Base-by-base conservation (phyloP, 2,797 vertebrate genomes). In the Macropodus opercularis region DNA sequence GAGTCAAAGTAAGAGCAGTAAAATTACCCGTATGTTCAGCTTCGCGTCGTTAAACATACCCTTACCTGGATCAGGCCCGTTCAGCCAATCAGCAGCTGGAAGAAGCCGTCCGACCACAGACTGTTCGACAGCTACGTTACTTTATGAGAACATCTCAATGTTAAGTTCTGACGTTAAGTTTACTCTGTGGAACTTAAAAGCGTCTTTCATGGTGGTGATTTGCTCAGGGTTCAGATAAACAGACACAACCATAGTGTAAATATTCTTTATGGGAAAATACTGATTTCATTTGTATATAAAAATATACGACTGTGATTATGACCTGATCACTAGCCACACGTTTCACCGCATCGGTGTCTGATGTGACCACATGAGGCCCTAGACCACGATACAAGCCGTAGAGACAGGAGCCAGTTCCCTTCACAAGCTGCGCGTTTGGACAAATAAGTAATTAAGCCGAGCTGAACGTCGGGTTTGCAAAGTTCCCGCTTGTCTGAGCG, bases 391-490 rank as follows among this genome's bases (percentile, higher is more conserved):
- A 15, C 5, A 1, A 13, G 15, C 15, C 69, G 6, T 27, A 38
- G 11, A 34, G 10, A 63, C 40, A 21, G 11, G 36, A 19, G 53
- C 47, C 41, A 44, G 3, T 63, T 68, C 66, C 67, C 34, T 69
- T 71, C 21, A 18, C 27, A 18, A n/a, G n/a, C n/a, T 31, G 21
- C 18, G 10, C 7, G 29, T 63, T 15, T 50, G 23, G 15, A 31
- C 35, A 15, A 19, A n/a, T 6, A 8, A 1, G 50, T 19, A n/a
- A n/a, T 47, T 74, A 90, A 13, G 44, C 69, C 0, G 84, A 72
- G 63, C 86, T 67, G 5, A 92, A 95, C 6, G 41, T 62, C 2
- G 80, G 89, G 49, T 90, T 92, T 13, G 81, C 31, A 50, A 92
- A 91, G 63, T 83, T 84, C 0, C 84, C 52, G 12, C 87, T 69